phyloP scores from a whole-genome alignment of 2,113 vertebrate genomes.

The Ahaetulla prasina region DNA sequence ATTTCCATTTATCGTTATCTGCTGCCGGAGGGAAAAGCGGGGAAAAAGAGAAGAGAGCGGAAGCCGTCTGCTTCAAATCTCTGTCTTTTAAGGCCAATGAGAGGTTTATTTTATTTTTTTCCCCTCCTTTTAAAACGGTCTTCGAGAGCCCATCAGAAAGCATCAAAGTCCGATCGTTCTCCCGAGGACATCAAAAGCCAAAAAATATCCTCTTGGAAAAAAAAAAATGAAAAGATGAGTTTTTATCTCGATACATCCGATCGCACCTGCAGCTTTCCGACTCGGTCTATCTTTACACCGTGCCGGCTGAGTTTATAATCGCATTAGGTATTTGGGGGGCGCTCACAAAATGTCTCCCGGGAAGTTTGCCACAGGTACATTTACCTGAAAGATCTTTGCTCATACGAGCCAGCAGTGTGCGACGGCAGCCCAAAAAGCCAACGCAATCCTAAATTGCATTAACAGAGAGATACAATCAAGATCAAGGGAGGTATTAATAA shows the following conservation, averaged over 20 bases:
- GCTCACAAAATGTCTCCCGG: background rate
- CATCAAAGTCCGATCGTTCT: conserved; percentile 28
- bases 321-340: background rate
- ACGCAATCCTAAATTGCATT: too few relatives aligned
- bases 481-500: too few relatives aligned
- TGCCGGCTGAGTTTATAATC: background rate
- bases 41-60: conserved; percentile 1
- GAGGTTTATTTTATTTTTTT: background rate
- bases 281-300: background rate
- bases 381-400: background rate
- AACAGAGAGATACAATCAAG: too few relatives aligned
- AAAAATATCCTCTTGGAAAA: conserved; percentile 3
- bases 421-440: too few relatives aligned
- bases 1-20: background rate
- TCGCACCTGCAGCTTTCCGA: background rate
- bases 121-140: conserved; percentile 45
- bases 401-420: too few relatives aligned
- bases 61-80: conserved; percentile 36
- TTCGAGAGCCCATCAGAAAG: conserved; percentile 23
- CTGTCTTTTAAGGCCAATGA: conserved; percentile 47
- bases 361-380: background rate
- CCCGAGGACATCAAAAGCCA: conserved; percentile 32
- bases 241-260: background rate
- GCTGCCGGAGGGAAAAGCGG: background rate
- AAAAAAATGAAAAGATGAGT: background rate